phyloP scores from a whole-genome alignment of 1,140 invertebrate genomes.

The Ceratitis capitata region DNA sequence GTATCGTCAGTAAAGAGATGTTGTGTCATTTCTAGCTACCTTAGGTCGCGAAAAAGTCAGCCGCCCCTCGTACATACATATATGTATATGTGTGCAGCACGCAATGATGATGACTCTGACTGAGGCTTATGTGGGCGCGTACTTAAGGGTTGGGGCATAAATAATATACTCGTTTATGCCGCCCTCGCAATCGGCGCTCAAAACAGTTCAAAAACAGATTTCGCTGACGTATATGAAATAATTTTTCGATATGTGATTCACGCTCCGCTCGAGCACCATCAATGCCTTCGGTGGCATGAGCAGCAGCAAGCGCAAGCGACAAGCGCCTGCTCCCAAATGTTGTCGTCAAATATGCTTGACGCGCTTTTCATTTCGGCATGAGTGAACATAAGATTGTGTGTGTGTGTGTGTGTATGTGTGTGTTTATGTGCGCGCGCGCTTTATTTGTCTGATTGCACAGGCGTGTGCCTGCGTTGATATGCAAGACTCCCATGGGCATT shows the following conservation, averaged over 20 bases:
- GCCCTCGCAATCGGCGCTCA: slow-evolving; percentile 7
- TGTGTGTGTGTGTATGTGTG: not conserved
- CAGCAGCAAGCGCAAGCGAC: not conserved
- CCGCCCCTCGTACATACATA: too few species aligned
- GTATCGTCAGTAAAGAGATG: too few species aligned
- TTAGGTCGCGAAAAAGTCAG: too few species aligned
- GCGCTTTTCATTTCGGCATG: slow-evolving; percentile 1
- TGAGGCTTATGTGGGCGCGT: not conserved
- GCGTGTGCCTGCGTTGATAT: slow-evolving; percentile 14
- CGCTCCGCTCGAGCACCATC: not conserved
- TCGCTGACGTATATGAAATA: slow-evolving; percentile 38
- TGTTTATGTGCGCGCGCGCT: not conserved
- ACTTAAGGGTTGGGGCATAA: not conserved
- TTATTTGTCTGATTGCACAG: slow-evolving; percentile 20
- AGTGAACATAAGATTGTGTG: not conserved
- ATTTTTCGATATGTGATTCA: slow-evolving; percentile 34
- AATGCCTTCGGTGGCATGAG: not conserved
- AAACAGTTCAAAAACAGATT: slow-evolving; percentile 35
- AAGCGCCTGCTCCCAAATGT: not conserved
- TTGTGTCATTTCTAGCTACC: too few species aligned
- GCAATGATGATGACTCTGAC: not conserved
- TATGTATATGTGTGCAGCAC: too few species aligned
- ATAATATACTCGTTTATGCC: not conserved
- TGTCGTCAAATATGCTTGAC: not conserved
- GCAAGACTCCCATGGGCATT: slow-evolving; percentile 17